Evolutionary conservation across 1,140 invertebrate species (phyloP).

Genomic region (Cotesia vestalis): DNA sequence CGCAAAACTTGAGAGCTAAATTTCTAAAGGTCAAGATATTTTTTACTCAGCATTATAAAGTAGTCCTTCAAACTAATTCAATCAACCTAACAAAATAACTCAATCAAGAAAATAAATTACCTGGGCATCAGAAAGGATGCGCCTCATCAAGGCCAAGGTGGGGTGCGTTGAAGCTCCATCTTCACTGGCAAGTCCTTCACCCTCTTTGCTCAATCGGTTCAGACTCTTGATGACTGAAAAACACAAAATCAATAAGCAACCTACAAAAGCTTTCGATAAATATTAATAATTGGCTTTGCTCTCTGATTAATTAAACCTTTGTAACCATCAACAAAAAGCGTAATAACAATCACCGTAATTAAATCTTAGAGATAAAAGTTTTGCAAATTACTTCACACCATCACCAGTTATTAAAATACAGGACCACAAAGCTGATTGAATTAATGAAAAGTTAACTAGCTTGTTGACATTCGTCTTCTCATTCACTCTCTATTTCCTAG

Average conservation of each 20-base stretch:
- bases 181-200: slow-evolving; percentile 59
- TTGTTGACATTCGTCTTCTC: too few relatives aligned
- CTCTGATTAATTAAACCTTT: too few relatives aligned
- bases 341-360: background rate
- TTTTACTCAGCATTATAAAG: background rate
- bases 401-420: background rate
- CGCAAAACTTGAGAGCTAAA: too few relatives aligned
- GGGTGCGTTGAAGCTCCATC: slow-evolving; percentile 63
- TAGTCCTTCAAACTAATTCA: background rate
- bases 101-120: slow-evolving; percentile 45
- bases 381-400: background rate
- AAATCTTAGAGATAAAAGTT: background rate
- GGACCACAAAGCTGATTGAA: too few relatives aligned
- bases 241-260: slow-evolving; percentile 23
- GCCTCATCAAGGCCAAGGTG: slow-evolving; percentile 66
- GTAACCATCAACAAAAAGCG: background rate
- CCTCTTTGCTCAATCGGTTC: slow-evolving; percentile 59
- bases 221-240: slow-evolving; percentile 61
- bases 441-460: too few relatives aligned
- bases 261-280: background rate
- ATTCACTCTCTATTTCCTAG: too few relatives aligned
- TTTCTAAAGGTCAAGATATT: background rate
- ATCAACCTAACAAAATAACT: slow-evolving; percentile 3
- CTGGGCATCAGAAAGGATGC: slow-evolving; percentile 66
- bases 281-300: too few relatives aligned